Percentiles rank a stretch among this genome's conserved stretches.
These are phyloP conservation scores for Cerastis rubricosa DNA, from an alignment of 2,888 invertebrate species.

Conservation along the genomic window DNA sequence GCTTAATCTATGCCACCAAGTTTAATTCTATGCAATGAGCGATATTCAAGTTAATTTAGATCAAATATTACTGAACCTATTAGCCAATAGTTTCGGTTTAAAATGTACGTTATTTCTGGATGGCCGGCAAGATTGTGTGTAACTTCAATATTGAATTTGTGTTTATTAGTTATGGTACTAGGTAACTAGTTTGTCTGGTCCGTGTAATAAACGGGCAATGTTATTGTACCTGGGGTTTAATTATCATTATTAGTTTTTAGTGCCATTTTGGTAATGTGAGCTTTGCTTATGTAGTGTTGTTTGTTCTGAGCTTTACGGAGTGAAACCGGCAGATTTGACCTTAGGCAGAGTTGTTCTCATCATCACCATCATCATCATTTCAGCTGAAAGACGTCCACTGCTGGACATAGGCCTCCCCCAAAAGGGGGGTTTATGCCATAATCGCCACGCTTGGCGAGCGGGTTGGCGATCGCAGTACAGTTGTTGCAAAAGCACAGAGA, in stretches of 20 bases:
- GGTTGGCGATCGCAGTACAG: no score
- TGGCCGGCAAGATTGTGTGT: conserved; percentile 20
- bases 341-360: not conserved
- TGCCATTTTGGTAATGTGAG: not conserved
- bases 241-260: conserved; percentile 1
- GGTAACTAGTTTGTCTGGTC: not conserved
- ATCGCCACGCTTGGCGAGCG: no score
- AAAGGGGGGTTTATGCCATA: no score
- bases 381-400: no score
- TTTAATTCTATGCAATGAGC: conserved; percentile 61
- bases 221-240: not conserved
- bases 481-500: no score
- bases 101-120: conserved; percentile 37
- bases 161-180: conserved; percentile 16
- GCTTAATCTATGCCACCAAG: conserved; percentile 47
- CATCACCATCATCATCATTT: no score
- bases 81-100: conserved; percentile 53
- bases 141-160: conserved; percentile 41
- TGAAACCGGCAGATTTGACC: not conserved
- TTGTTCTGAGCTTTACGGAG: not conserved
- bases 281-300: not conserved
- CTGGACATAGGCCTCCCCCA: no score
- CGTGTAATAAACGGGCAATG: conserved; percentile 12
- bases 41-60: conserved; percentile 65
- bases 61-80: conserved; percentile 67